These are phyloP conservation scores for Paelopatides confundens DNA, from an alignment of 53 echinoderm and acorn worm species.

Conservation along the genomic window DNA sequence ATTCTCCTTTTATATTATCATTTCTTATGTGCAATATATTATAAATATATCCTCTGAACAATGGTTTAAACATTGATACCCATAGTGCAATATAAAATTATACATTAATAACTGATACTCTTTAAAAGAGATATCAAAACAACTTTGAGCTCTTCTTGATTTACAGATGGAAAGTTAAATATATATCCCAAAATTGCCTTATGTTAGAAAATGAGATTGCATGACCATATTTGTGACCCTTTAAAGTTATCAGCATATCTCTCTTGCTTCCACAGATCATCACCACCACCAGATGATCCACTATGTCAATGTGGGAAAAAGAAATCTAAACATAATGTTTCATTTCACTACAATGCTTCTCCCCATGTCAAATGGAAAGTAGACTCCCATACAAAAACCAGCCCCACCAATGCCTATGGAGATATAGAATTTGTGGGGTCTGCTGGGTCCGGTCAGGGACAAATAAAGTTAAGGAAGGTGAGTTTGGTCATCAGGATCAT, in stretches of 20 bases:
- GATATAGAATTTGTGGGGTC: constrained; percentile 98
- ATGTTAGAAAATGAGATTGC: no score
- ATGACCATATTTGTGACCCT: no score
- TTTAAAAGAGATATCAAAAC: no score
- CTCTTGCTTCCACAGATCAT: constrained; percentile 41
- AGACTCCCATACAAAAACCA: constrained; percentile 86
- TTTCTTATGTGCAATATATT: no score
- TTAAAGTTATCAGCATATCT: not conserved
- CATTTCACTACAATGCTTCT: constrained; percentile 71
- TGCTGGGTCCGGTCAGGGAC: constrained; percentile 78
- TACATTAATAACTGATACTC: no score
- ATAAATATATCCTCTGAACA: no score
- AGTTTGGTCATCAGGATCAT: not conserved
- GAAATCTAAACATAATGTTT: constrained; percentile 69
- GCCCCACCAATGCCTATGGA: constrained; percentile 91
- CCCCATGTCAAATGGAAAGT: constrained; percentile 74
- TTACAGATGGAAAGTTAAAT: no score
- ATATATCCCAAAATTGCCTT: no score
- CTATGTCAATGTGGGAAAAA: constrained; percentile 89
- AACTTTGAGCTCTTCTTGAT: no score
- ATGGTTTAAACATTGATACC: no score
- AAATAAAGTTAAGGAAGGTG: constrained; percentile 81
- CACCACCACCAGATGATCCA: constrained; percentile 84
- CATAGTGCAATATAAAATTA: no score
- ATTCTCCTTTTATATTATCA: no score